These are phyloP conservation scores for Ephialtes manifestator DNA, from an alignment of 2,888 invertebrate genomes.

Conservation along the genomic window DNA sequence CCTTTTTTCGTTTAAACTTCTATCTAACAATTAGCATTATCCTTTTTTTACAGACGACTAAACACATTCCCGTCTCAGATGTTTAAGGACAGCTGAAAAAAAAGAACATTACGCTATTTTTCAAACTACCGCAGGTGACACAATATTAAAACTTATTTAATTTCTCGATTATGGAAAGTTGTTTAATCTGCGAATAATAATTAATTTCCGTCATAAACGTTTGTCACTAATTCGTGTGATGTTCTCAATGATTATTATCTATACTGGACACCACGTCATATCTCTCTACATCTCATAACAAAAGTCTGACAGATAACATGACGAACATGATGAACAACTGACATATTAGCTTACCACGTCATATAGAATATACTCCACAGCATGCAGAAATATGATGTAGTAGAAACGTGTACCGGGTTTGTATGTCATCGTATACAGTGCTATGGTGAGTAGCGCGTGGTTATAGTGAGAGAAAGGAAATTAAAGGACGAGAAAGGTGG, in stretches of 20 bases:
- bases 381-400: background rate
- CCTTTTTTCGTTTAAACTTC: too few relatives aligned
- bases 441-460: constrained; percentile 35
- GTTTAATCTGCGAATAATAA: background rate
- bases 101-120: too few relatives aligned
- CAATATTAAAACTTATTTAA: background rate
- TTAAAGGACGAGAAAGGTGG: constrained; percentile 34
- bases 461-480: constrained; percentile 7
- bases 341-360: constrained; percentile 30
- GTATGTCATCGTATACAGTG: constrained; percentile 71
- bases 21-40: too few relatives aligned
- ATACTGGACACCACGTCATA: constrained; percentile 5
- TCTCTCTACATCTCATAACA: constrained; percentile 13
- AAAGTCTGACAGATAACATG: too few relatives aligned
- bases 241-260: background rate
- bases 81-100: too few relatives aligned
- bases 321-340: too few relatives aligned
- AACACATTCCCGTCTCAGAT: too few relatives aligned
- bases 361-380: background rate
- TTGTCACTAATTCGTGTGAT: background rate
- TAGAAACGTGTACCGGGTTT: constrained; percentile 64
- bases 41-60: too few relatives aligned
- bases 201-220: too few relatives aligned
- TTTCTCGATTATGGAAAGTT: too few relatives aligned
- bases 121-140: background rate